phyloP scores from a whole-genome alignment of 2,113 vertebrate genomes.

The Neodontobutis hainanensis region DNA sequence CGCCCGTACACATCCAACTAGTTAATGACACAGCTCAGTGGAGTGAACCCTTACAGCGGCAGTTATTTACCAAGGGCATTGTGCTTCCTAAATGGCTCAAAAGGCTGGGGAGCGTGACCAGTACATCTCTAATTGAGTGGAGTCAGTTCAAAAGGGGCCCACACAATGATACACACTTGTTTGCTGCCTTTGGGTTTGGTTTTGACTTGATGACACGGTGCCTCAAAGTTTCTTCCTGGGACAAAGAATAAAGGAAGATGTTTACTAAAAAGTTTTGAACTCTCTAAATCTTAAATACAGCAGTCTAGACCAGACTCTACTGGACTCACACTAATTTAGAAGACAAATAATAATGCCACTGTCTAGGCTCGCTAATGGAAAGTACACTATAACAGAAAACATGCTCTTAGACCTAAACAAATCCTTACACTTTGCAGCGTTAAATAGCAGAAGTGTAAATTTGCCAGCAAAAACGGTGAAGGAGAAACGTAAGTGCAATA shows the following conservation, averaged over 20 bases:
- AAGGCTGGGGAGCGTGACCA: slow-evolving; percentile 32
- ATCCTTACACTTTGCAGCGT: background rate
- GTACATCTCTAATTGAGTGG: slow-evolving; percentile 23
- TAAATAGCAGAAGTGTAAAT: slow-evolving; percentile 8
- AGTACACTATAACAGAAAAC: slow-evolving; percentile 9
- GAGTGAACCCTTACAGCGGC: slow-evolving; percentile 50
- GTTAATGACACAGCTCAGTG: slow-evolving; percentile 68
- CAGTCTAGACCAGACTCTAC: slow-evolving; percentile 48
- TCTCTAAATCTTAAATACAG: slow-evolving; percentile 16
- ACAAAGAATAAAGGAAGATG: slow-evolving; percentile 11
- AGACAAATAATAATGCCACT: slow-evolving; percentile 63
- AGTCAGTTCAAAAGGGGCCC: slow-evolving; percentile 13
- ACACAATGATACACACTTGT: slow-evolving; percentile 14
- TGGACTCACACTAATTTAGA: slow-evolving; percentile 62
- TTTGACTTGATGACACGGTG: background rate
- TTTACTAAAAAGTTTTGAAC: slow-evolving; percentile 33
- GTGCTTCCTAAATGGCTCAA: slow-evolving; percentile 53
- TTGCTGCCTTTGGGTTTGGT: background rate
- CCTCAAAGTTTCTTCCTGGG: background rate
- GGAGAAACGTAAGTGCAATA: slow-evolving; percentile 45
- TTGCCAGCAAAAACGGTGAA: slow-evolving; percentile 5
- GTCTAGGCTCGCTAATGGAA: slow-evolving; percentile 37
- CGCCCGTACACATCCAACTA: slow-evolving; percentile 29
- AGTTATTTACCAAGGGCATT: slow-evolving; percentile 61
- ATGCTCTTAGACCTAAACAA: background rate